Evolutionary conservation across 2,797 vertebrate species (phyloP).

Genomic region (Cirrhinus mrigala): DNA sequence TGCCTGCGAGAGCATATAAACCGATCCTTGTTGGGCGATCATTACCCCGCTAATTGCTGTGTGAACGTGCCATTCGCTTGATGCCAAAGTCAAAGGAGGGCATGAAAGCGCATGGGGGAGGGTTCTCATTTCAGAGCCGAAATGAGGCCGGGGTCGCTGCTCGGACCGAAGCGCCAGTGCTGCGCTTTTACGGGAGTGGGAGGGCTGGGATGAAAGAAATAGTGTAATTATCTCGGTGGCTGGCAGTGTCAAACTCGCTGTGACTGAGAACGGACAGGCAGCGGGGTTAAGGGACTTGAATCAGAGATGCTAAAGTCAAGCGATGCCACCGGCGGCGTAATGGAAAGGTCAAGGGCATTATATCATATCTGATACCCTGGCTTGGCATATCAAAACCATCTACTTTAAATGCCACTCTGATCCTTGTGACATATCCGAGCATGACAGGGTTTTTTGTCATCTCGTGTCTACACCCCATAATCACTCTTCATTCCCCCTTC

Average conservation of each 20-base stretch:
- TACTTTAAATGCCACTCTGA: conserved; percentile 66
- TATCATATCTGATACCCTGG: conserved; percentile 71
- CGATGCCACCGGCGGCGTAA: conserved; percentile 62
- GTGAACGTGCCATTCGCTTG: conserved; percentile 80
- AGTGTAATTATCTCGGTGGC: conserved; percentile 77
- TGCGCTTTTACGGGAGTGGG: conserved; percentile 68
- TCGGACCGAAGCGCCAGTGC: conserved; percentile 65
- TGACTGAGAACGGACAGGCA: conserved; percentile 66
- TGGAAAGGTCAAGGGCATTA: conserved; percentile 79
- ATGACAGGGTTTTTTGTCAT: conserved; percentile 60
- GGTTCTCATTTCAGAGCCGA: conserved; percentile 77
- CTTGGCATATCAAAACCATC: conserved; percentile 69
- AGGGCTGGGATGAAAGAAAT: conserved; percentile 79
- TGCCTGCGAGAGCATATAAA: conserved; percentile 82
- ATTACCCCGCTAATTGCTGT: conserved; percentile 85
- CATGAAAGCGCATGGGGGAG: conserved; percentile 55
- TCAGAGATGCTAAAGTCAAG: conserved; percentile 62
- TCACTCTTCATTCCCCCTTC: conserved; percentile 35
- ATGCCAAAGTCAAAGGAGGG: conserved; percentile 82
- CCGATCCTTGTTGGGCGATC: conserved; percentile 83
- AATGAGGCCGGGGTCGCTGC: conserved; percentile 70
- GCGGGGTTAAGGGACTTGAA: conserved; percentile 60
- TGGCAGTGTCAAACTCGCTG: conserved; percentile 69
- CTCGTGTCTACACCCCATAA: conserved; percentile 1
- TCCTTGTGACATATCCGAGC: conserved; percentile 69